phyloP scores from a whole-genome alignment of 2,888 invertebrate genomes.

The Spodoptera exigua region DNA sequence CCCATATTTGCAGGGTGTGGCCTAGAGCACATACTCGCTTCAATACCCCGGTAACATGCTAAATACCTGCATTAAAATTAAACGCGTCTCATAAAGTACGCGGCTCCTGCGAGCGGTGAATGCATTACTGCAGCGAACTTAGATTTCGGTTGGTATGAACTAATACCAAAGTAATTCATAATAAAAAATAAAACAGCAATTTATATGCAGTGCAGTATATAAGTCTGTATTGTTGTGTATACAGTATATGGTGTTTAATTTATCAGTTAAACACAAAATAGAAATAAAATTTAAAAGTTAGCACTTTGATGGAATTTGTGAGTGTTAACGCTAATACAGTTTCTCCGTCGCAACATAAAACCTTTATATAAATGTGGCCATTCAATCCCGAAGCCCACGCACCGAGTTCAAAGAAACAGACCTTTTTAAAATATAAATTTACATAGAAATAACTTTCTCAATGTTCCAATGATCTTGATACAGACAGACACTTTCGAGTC shows the following conservation, averaged over 20 bases:
- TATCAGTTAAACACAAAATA: not conserved
- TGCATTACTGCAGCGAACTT: conserved; percentile 1
- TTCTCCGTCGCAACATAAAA: conserved; percentile 18
- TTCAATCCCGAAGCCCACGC: conserved; percentile 15
- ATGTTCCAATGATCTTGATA: conserved; percentile 35
- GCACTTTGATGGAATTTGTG: conserved; percentile 11
- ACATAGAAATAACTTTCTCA: conserved; percentile 46
- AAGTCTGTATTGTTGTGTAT: too few relatives aligned
- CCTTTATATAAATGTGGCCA: conserved; percentile 25
- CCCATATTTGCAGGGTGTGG: conserved; percentile 39
- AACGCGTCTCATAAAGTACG: conserved; percentile 21
- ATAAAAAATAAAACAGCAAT: too few relatives aligned
- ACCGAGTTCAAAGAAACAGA: conserved; percentile 21
- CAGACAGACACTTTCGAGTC: conserved; percentile 30
- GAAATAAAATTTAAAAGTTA: not conserved
- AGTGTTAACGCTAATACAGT: conserved; percentile 17
- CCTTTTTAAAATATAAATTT: conserved; percentile 44
- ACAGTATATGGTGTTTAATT: too few relatives aligned
- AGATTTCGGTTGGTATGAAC: not conserved
- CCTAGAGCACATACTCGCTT: conserved; percentile 26
- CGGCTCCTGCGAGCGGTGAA: not conserved
- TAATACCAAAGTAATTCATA: too few relatives aligned
- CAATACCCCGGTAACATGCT: conserved; percentile 29
- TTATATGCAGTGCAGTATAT: too few relatives aligned
- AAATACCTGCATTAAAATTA: conserved; percentile 30